Evolutionary conservation across 2,888 invertebrate species (phyloP).

Genomic region (Neoscelio sp.): DNA sequence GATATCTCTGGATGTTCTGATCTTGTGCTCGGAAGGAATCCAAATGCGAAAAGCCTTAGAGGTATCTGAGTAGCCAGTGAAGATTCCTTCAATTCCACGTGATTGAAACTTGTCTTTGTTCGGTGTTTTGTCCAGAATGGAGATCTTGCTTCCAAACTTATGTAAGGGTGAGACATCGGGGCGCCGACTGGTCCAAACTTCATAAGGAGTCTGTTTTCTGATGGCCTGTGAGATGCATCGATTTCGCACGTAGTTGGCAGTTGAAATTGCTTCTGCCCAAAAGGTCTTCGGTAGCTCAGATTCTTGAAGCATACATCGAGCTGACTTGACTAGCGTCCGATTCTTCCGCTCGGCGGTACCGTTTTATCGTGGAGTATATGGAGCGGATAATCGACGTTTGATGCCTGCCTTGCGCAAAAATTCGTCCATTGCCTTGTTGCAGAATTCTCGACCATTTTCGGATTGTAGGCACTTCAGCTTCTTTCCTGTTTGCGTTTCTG

Average conservation of each 20-base stretch:
- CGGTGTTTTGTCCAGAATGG: conserved; percentile 8
- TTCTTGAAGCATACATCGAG: conserved; percentile 51
- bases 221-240: background rate
- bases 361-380: conserved; percentile 71
- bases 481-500: background rate
- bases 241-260: conserved; percentile 18
- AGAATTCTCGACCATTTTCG: background rate
- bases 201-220: background rate
- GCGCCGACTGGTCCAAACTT: background rate
- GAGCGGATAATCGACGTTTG: background rate
- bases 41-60: conserved; percentile 14
- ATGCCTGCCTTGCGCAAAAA: background rate
- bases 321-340: conserved; percentile 51
- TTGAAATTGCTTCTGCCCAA: background rate
- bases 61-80: conserved; percentile 1
- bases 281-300: background rate
- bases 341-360: conserved; percentile 40
- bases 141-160: conserved; percentile 12
- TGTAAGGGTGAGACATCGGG: background rate
- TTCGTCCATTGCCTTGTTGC: background rate
- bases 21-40: conserved; percentile 1
- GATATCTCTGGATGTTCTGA: background rate
- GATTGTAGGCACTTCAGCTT: background rate
- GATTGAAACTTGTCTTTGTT: conserved; percentile 8
- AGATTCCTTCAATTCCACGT: conserved; percentile 23